Base-by-base conservation (phyloP, 2,797 vertebrate genomes). In the Aselliscus stoliczkanus region DNA sequence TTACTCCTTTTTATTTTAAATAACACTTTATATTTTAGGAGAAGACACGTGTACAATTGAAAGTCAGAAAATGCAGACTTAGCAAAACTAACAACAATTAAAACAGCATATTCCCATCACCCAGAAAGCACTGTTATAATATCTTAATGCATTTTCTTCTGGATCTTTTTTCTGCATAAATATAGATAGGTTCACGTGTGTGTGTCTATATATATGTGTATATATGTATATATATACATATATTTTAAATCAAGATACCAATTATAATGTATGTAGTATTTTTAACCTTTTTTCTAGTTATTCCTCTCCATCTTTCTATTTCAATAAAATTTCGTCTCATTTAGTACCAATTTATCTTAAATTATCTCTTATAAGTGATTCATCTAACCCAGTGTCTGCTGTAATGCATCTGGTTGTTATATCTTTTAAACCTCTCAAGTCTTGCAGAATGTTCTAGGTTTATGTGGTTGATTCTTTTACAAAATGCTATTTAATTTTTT, bases 251-350 rank as follows among this genome's bases (percentile, higher is more conserved):
- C 12, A 89, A 81, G 75, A 18, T 94, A 29, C 47, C 85, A 94
- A 47, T 91, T 18, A 69, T 47, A 64, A 58, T 65, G 1, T 69
- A 47, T 4, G 1, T 37, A 79, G n/a, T 80, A 84, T 64, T 94
- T 95, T 50, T 44, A 67, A 37, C 6, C 7, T 10, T 0, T 34
- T 82, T 37, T 20, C 13, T 84, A 58, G 17, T 90, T 17, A 77
- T 1, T 96, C n/a, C 17, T 92, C 2, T 73, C 21, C 1, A 60
- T 42, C 42, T 85, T 84, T 69, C 20, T 58, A 14, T 84, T 94
- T 91, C 25, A 90, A 10, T 90, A 72, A 60, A 54, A 54, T 93
- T 93, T 94, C 29, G 42, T 93, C 9, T 88, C 34, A 88, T 64
- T 90, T 91, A 65, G 84, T 77, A 37, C 27, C 6, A 76, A 0